phyloP scores from a whole-genome alignment of 2,113 vertebrate genomes.

The Mastomys coucha region DNA sequence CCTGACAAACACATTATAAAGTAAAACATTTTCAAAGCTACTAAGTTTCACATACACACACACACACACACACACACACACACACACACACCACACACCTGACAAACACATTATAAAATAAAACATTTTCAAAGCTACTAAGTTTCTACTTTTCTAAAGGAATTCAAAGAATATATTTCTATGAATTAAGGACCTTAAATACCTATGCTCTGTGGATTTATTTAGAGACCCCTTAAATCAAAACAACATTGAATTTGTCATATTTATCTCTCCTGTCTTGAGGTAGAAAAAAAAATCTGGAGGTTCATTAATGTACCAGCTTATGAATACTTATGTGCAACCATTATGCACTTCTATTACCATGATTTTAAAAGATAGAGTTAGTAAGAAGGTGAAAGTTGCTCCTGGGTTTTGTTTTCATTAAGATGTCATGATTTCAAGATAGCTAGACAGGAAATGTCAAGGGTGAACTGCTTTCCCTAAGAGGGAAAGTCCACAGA shows the following conservation, averaged over 20 bases:
- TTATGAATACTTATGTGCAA: constrained; percentile 14
- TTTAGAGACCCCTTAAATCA: not conserved
- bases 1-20: too few relatives aligned
- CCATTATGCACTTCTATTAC: not conserved
- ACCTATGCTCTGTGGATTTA: not conserved
- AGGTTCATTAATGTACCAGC: constrained; percentile 15
- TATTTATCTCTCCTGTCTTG: constrained; percentile 21
- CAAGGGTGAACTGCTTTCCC: not conserved
- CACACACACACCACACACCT: not conserved
- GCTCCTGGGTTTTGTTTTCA: constrained; percentile 35
- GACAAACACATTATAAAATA: not conserved
- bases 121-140: not conserved
- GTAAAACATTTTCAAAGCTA: too few relatives aligned
- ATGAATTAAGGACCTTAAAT: constrained; percentile 6
- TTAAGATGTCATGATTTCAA: constrained; percentile 50
- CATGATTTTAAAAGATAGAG: constrained; percentile 17
- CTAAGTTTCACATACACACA: too few relatives aligned
- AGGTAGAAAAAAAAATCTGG: not conserved
- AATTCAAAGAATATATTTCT: constrained; percentile 14
- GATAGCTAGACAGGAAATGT: not conserved
- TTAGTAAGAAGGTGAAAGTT: not conserved
- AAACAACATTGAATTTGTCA: constrained; percentile 14
- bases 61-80: not conserved
- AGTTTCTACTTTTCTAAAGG: constrained; percentile 25
- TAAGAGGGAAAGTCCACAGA: constrained; percentile 11